A percentile compares a stretch with the other conserved stretches of the same genome.
phyloP scores from a whole-genome alignment of 2,797 vertebrate genomes.

The Gallinago nigripennis region DNA sequence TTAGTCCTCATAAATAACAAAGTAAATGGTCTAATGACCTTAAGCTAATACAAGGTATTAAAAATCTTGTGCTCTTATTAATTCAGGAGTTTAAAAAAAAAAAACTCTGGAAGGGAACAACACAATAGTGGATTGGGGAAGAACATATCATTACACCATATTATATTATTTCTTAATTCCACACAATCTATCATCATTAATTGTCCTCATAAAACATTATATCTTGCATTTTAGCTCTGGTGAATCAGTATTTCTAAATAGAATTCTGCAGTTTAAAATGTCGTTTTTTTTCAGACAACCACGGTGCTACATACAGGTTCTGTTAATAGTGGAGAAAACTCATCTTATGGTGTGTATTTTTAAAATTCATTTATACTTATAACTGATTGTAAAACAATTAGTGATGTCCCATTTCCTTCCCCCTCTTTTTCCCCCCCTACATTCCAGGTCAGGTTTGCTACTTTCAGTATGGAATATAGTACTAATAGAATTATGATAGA shows the following conservation, averaged over 20 bases:
- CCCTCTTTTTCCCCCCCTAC: accelerated
- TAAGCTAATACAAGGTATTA: neutral
- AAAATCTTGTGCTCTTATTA: neutral
- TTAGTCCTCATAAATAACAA: neutral
- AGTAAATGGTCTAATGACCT: neutral
- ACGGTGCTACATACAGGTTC: neutral
- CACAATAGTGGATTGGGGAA: neutral
- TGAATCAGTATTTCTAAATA: neutral
- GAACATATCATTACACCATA: neutral
- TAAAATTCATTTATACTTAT: neutral
- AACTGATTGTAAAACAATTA: neutral
- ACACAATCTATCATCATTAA: neutral
- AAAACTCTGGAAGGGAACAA: neutral
- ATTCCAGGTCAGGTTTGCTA: neutral
- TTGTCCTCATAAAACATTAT: neutral
- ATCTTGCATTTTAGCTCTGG: neutral
- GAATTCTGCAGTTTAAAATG: neutral
- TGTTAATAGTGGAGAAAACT: neutral
- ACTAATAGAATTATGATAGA: neutral
- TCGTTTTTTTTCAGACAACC: neutral
- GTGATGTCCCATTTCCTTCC: too few species aligned
- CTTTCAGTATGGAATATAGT: neutral
- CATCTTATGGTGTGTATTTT: neutral
- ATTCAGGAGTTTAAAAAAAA: neutral
- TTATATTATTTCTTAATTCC: neutral